Base-by-base conservation (phyloP, 2,113 vertebrate species). In the Chamaea fasciata region DNA sequence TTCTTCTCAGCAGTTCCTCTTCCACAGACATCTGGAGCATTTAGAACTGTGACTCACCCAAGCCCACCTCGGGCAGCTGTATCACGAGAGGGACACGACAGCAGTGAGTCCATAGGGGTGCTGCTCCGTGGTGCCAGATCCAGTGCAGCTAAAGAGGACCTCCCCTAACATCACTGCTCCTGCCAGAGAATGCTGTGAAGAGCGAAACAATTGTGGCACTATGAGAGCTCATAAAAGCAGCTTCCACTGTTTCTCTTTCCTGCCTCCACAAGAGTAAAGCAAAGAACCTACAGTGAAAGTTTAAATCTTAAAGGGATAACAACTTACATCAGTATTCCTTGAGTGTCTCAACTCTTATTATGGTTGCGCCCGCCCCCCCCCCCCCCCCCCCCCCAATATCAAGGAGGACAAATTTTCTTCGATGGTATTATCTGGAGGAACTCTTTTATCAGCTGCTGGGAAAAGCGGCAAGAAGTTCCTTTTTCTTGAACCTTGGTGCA, bases 381-480 rank as follows among this genome's bases (percentile, higher is more conserved):
- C 4, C 10, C 15, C 8, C 5, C 19, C 35, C 21, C 23, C 7
- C 13, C 4, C 10, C 15, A 4, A 0, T 3, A n/a, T 9, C 27
- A 46, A 80, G 33, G 18, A 83, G 31, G 28, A 53, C 9, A 60
- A 49, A 55, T 75, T 59, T 90, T 78, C 10, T 75, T 78, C 5
- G 0, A 30, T 8, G 5, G 14, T 22, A 39, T 62, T 73, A 10
- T 41, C 37, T 22, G 39, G 31, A 62, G 24, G 15, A 47, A 78
- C 1, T 10, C 23, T 81, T 83, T 37, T 8, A 60, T 78, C n/a
- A 75, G 35, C 26, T 80, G 11, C 73, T 83, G 55, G 42, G 23
- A 26, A 62, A 60, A 63, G 33, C 9, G 11, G 18, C 13, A 75
- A 55, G 6, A 50, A 50, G 37, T 24, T 73, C 27, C 2, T 60